Conservation (phyloP, 1,140 invertebrate species). For the Meloidogyne exigua region DNA sequence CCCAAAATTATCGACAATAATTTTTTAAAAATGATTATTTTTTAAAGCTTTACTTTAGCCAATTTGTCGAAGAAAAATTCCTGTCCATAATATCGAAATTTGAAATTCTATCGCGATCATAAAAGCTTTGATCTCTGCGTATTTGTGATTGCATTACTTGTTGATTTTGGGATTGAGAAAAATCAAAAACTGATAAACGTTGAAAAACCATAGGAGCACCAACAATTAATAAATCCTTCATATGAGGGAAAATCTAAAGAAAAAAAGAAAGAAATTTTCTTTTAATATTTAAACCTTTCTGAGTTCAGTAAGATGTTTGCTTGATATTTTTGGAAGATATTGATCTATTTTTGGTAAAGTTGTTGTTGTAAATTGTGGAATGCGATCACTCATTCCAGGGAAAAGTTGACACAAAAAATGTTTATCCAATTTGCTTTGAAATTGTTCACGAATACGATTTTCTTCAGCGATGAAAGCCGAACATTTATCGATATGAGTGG, state of each 20-base stretch:
- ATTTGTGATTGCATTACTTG: slow-evolving; percentile 15
- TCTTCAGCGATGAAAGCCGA: slow-evolving; percentile 43
- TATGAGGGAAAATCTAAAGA: slow-evolving; percentile 34
- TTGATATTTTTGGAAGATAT: slow-evolving; percentile 32
- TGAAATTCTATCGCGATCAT: slow-evolving; percentile 42
- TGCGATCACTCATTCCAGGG: slow-evolving; percentile 36
- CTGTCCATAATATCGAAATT: slow-evolving; percentile 44
- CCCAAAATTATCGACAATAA: no score
- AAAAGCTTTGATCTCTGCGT: slow-evolving; percentile 49
- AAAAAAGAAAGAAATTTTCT: not conserved
- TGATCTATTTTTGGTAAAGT: slow-evolving; percentile 32
- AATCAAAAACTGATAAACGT: slow-evolving; percentile 40
- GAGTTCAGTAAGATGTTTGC: slow-evolving; percentile 39
- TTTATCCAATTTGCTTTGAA: slow-evolving; percentile 44
- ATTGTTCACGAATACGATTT: slow-evolving; percentile 40
- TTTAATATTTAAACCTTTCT: slow-evolving; percentile 24
- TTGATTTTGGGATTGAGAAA: slow-evolving; percentile 9
- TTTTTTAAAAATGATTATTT: not conserved
- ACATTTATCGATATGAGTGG: slow-evolving; percentile 35
- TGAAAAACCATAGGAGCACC: slow-evolving; percentile 38
- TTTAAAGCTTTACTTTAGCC: slow-evolving; percentile 38
- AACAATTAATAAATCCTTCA: slow-evolving; percentile 47
- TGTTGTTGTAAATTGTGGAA: slow-evolving; percentile 41
- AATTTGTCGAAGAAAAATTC: slow-evolving; percentile 54
- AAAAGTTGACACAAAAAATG: slow-evolving; percentile 48